Evolutionary conservation across 2,113 vertebrate species (phyloP).

Genomic region (Antigone vipio): DNA sequence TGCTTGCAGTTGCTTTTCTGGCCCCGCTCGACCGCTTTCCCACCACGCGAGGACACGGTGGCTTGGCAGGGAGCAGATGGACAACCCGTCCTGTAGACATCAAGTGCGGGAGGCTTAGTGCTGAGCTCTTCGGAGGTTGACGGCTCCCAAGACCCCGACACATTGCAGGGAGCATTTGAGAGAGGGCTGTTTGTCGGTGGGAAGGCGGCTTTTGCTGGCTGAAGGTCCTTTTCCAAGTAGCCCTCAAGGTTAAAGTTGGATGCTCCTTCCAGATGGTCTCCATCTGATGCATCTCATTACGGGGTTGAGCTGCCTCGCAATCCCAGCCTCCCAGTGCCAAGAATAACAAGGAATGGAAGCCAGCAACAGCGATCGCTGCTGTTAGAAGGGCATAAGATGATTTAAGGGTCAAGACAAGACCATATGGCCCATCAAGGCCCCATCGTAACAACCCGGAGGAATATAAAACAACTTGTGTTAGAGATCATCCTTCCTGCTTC

Average conservation of each 20-base stretch:
- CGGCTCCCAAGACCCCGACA: neutral
- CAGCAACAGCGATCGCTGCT: constrained; percentile 57
- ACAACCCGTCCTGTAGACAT: neutral
- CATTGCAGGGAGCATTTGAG: neutral
- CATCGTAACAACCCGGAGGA: constrained; percentile 31
- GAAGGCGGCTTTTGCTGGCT: constrained; percentile 16
- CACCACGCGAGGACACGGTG: neutral
- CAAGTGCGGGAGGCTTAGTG: neutral
- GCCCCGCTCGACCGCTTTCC: neutral
- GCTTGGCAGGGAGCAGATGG: constrained; percentile 56
- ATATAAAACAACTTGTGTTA: constrained; percentile 16
- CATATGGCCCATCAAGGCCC: constrained; percentile 68
- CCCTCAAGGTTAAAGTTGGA: constrained; percentile 78
- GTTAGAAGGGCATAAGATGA: constrained; percentile 56
- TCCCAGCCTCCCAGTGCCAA: constrained; percentile 68
- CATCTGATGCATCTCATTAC: constrained; percentile 75
- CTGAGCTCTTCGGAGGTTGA: constrained; percentile 34
- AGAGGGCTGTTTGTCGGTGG: constrained; percentile 6
- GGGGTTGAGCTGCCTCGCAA: constrained; percentile 52
- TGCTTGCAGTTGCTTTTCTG: neutral
- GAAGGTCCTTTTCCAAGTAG: constrained; percentile 71
- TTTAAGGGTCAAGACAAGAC: constrained; percentile 73
- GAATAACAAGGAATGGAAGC: constrained; percentile 70
- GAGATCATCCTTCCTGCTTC: constrained; percentile 11
- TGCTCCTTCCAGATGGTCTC: constrained; percentile 78